Evolutionary conservation across 2,797 vertebrate genomes (phyloP).

Genomic region (Bucorvus abyssinicus): DNA sequence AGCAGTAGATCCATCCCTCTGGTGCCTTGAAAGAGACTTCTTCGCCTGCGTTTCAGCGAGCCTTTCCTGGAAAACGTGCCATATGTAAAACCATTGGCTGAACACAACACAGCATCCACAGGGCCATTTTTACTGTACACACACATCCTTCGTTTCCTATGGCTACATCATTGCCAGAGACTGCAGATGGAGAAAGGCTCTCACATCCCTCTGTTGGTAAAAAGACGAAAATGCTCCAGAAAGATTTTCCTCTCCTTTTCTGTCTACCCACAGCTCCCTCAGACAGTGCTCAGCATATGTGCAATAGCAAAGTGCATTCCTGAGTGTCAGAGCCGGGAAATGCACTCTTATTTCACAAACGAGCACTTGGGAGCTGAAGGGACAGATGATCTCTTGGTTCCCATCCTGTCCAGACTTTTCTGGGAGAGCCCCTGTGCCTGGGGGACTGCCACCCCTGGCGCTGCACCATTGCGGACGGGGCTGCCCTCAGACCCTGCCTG

Average conservation of each 20-base stretch:
- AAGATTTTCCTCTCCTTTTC: slow-evolving; percentile 5
- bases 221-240: slow-evolving; percentile 59
- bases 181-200: slow-evolving; percentile 53
- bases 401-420: background rate
- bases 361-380: fast-evolving
- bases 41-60: background rate
- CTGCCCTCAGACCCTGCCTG: background rate
- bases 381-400: background rate
- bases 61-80: background rate
- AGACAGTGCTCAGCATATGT: background rate
- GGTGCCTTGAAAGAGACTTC: slow-evolving; percentile 24
- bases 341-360: background rate
- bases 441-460: background rate
- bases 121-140: slow-evolving; percentile 19
- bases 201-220: slow-evolving; percentile 71
- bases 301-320: background rate
- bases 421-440: fast-evolving
- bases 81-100: background rate
- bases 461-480: fast-evolving
- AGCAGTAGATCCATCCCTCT: background rate
- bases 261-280: background rate
- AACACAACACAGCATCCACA: background rate
- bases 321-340: background rate
- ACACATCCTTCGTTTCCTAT: background rate
- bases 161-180: background rate